A percentile compares a stretch with the other conserved stretches of the same genome.
phyloP scores from a whole-genome alignment of 2,888 invertebrate species.

The Ethmia dodecea region DNA sequence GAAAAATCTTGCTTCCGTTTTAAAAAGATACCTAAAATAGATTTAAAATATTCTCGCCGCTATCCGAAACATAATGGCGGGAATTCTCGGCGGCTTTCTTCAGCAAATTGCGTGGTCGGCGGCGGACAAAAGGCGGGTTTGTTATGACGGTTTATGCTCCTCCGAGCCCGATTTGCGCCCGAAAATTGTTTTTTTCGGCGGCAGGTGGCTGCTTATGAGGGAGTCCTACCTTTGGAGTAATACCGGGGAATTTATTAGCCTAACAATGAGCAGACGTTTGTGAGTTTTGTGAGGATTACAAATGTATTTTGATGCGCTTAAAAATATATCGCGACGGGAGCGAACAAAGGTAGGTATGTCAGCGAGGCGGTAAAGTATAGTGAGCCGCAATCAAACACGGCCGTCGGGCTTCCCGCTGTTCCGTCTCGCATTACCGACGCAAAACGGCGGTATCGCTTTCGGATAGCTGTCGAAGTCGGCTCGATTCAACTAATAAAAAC shows the following conservation, averaged over 20 bases:
- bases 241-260: background rate
- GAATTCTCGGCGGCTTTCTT: constrained; percentile 24
- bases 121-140: constrained; percentile 28
- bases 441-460: no score
- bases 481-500: no score
- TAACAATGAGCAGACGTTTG: background rate
- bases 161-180: constrained; percentile 36
- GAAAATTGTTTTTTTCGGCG: constrained; percentile 38
- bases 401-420: no score
- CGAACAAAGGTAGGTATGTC: no score
- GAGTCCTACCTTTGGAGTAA: constrained; percentile 6
- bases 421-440: no score
- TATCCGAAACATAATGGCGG: constrained; percentile 32
- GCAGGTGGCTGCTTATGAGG: constrained; percentile 27
- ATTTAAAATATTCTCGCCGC: constrained; percentile 35
- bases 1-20: constrained; percentile 31
- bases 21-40: constrained; percentile 26
- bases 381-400: no score
- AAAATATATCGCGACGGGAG: no score
- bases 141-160: constrained; percentile 42
- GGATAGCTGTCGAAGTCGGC: no score
- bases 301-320: no score
- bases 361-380: no score
- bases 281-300: no score
- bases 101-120: constrained; percentile 30